Evolutionary conservation across 1,140 invertebrate genomes (phyloP).

Genomic region (Neuroterus valhalla): DNA sequence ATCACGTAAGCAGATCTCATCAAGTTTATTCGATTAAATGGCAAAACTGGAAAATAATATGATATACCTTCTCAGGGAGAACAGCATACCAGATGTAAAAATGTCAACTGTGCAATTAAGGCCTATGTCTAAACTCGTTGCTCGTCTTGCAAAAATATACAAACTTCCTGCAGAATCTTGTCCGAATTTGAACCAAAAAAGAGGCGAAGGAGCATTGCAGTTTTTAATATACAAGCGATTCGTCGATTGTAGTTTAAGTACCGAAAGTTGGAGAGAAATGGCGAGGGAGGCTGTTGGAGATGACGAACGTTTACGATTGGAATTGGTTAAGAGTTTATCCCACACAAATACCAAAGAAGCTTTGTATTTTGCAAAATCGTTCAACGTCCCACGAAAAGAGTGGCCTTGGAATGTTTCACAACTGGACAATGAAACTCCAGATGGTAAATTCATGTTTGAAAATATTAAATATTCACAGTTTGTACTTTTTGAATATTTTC

Average conservation of each 20-base stretch:
- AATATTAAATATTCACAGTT: no score
- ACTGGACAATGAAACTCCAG: constrained; percentile 55
- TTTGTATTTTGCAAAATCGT: constrained; percentile 78
- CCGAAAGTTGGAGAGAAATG: constrained; percentile 81
- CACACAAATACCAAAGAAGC: constrained; percentile 76
- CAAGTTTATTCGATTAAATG: background rate
- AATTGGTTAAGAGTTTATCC: constrained; percentile 74
- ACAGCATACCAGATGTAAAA: constrained; percentile 78
- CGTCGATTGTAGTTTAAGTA: constrained; percentile 76
- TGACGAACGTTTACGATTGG: constrained; percentile 74
- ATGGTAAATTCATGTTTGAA: constrained; percentile 50
- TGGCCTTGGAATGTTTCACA: constrained; percentile 76
- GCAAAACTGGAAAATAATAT: constrained; percentile 57
- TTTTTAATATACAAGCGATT: constrained; percentile 81
- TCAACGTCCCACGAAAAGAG: constrained; percentile 75
- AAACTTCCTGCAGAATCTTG: constrained; percentile 78
- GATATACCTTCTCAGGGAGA: constrained; percentile 70
- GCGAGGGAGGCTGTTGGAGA: constrained; percentile 79
- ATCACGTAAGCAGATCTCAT: constrained; percentile 66
- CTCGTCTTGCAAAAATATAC: constrained; percentile 78
- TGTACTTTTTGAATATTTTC: no score
- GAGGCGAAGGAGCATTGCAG: constrained; percentile 79
- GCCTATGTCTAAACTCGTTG: constrained; percentile 79
- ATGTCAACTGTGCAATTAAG: constrained; percentile 77
- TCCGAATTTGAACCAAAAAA: constrained; percentile 79